Conservation (phyloP, 2,113 vertebrate genomes). For the Cryptomyrus ogoouensis region DNA sequence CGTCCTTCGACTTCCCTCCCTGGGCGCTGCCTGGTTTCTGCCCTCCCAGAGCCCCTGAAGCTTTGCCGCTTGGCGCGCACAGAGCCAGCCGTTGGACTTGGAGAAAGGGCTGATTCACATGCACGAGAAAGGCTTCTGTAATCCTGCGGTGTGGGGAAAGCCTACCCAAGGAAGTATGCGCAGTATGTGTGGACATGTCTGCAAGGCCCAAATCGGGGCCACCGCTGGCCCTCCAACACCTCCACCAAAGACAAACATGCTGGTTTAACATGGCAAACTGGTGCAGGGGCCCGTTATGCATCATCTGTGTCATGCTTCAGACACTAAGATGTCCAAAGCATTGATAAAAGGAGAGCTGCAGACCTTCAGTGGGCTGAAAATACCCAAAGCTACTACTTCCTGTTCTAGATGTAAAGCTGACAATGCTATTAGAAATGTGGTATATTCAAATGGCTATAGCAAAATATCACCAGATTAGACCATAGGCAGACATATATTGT, state of each 20-base stretch:
- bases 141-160: not conserved
- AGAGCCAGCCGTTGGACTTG: not conserved
- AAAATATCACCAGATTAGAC: not conserved
- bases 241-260: not conserved
- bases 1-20: not conserved
- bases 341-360: not conserved
- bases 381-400: not conserved
- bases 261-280: not conserved
- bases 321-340: not conserved
- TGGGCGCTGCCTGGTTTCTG: not conserved
- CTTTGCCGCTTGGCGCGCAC: not conserved
- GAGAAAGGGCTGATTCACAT: constrained; percentile 5
- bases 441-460: not conserved
- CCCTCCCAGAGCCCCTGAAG: not conserved
- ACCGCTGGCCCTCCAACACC: not conserved
- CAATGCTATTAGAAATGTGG: not conserved
- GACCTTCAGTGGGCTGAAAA: not conserved
- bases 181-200: not conserved
- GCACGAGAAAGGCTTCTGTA: not conserved
- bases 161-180: not conserved
- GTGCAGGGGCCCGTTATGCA: not conserved
- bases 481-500: not conserved
- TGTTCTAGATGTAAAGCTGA: not conserved
- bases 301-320: not conserved
- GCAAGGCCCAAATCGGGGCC: too few relatives aligned